phyloP scores from a whole-genome alignment of 2,888 invertebrate genomes.

The Cinara cedri region DNA sequence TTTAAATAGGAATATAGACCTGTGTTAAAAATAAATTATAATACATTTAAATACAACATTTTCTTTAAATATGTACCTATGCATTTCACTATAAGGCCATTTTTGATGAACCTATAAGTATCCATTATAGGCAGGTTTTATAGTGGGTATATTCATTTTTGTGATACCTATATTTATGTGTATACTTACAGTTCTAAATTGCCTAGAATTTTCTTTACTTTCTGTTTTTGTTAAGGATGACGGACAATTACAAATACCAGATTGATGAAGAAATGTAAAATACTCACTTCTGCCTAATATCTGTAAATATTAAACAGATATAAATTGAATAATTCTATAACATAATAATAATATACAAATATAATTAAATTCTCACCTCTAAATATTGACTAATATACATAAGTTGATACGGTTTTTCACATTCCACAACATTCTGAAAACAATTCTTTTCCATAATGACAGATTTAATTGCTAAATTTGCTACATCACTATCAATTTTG shows the following conservation, averaged over 20 bases:
- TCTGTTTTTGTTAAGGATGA: conserved; percentile 9
- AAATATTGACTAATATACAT: conserved; percentile 48
- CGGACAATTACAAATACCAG: conserved; percentile 22
- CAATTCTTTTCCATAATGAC: conserved; percentile 40
- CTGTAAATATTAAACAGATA: conserved; percentile 10
- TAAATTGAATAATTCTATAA: neutral
- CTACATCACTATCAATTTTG: conserved; percentile 4
- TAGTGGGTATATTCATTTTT: neutral
- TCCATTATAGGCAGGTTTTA: too few species aligned
- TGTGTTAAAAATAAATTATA: too few species aligned
- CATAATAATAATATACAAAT: neutral
- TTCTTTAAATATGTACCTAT: neutral
- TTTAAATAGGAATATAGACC: too few species aligned
- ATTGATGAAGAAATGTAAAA: conserved; percentile 41
- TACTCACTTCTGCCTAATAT: conserved; percentile 51
- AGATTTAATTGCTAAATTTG: conserved; percentile 42
- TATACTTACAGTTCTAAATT: conserved; percentile 35
- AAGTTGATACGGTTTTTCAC: conserved; percentile 49
- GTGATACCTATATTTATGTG: neutral
- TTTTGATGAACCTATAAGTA: too few species aligned
- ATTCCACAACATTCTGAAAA: conserved; percentile 47
- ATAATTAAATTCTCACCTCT: conserved; percentile 29
- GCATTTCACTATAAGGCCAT: too few species aligned
- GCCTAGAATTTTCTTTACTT: neutral
- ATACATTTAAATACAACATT: neutral